Evolutionary conservation across 1,140 invertebrate genomes (phyloP).

Genomic region (Helicoverpa zea): DNA sequence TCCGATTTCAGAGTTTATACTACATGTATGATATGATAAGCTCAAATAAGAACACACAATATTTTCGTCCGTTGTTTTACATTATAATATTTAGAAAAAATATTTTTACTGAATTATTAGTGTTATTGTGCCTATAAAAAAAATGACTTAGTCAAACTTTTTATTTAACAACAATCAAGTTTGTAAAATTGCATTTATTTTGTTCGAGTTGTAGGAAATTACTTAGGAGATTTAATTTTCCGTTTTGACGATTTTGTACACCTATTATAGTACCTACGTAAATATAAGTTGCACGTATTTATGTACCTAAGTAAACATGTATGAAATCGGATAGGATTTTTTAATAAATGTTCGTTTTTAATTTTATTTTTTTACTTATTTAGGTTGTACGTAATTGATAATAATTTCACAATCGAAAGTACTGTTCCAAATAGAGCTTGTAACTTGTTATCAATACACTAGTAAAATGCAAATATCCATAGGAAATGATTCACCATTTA

Average conservation of each 20-base stretch:
- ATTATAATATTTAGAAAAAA: not conserved
- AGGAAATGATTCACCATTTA: no score
- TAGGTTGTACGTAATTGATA: not conserved
- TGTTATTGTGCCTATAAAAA: constrained; percentile 2
- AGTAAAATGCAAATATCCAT: no score
- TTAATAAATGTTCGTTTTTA: constrained; percentile 58
- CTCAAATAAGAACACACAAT: no score
- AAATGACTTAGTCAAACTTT: constrained; percentile 23
- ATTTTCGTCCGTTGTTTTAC: not conserved
- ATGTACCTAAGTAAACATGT: constrained; percentile 42
- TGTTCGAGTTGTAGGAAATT: constrained; percentile 12
- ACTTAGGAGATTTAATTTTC: constrained; percentile 13
- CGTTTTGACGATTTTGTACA: constrained; percentile 28
- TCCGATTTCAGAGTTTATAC: no score
- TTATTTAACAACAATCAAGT: not conserved
- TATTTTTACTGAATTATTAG: not conserved
- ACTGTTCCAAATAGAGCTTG: no score
- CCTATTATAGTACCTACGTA: constrained; percentile 25
- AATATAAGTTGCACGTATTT: constrained; percentile 41
- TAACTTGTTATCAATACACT: no score
- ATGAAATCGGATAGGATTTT: constrained; percentile 53
- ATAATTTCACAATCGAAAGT: not conserved
- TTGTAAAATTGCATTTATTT: constrained; percentile 43
- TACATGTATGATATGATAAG: no score
- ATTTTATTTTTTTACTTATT: constrained; percentile 24